Evolutionary conservation across 2,797 vertebrate species (phyloP).

Genomic region (Leptoclinus maculatus): DNA sequence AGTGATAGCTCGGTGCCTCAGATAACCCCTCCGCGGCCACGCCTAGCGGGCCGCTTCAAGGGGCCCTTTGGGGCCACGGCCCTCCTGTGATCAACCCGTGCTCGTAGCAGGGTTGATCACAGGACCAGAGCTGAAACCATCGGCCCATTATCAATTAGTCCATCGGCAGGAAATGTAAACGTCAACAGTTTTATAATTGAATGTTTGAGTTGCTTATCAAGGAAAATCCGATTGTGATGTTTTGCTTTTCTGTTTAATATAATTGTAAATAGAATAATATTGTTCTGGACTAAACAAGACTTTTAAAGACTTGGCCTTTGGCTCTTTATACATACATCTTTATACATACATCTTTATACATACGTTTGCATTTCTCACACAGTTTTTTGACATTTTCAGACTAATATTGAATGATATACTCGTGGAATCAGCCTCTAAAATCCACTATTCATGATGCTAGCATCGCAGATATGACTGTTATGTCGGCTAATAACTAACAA

Average conservation of each 20-base stretch:
- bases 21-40: conserved; percentile 72
- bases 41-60: conserved; percentile 34
- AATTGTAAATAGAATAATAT: neutral
- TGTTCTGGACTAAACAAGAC: neutral
- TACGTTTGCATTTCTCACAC: neutral
- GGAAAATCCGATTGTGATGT: neutral
- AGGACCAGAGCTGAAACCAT: neutral
- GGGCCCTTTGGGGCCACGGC: conserved; percentile 31
- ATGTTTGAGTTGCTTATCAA: neutral
- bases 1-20: conserved; percentile 68
- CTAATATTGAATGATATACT: neutral
- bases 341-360: neutral
- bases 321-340: neutral
- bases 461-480: neutral
- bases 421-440: neutral
- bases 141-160: neutral
- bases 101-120: neutral
- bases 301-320: neutral
- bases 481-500: neutral
- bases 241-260: neutral
- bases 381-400: neutral
- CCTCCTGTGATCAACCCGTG: conserved; percentile 11
- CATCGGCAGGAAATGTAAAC: neutral
- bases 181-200: neutral
- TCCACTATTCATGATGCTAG: neutral